Base-by-base conservation (phyloP, 1,140 invertebrate genomes). In the Nymphalis io region DNA sequence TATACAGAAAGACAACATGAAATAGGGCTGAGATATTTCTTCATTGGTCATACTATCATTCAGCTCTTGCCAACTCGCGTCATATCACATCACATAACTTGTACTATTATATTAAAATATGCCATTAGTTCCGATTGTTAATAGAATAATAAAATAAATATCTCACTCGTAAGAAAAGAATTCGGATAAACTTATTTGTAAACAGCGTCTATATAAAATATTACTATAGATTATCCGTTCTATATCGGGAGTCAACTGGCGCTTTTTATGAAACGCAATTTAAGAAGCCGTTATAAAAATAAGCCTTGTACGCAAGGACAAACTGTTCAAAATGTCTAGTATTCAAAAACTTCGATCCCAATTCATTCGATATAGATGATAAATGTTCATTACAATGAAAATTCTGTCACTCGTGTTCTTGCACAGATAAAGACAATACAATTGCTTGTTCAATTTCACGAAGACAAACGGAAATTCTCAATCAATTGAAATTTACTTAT, bases 71-170 rank as follows among this genome's bases (percentile, higher is more conserved):
- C n/a, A 38, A 46, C 38, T 61, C 46, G 48, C 27, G 53, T 65
- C 58, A 39, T 70, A 70, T 70, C 69, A 71, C 68, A 65, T 72
- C 70, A 65, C 68, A 69, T 61, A 68, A 59, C 74, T 87, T 87
- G 81, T 85, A 84, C 84, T 85, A 75, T 74, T 76, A 67, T 81
- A 81, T 73, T 79, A 81, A 82, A 83, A 80, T 81, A 82, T 70
- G 64, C 63, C 58, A 44, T 75, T 72, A 20, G 38, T 68, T 74
- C 68, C 74, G 77, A 33, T 64, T 72, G 68, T 33, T 51, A 51
- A 48, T 69, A 65, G 27, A 71, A 74, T 72, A 72, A 74, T 71
- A 82, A 87, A 87, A 84, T 85, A 87, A 87, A 84, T 87, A 87
- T 84, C 83, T 87, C 82, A 87, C 84, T 87, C 81, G 78, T 75